These are phyloP conservation scores for Catonia carolina DNA, from an alignment of 2,888 invertebrate genomes.

Conservation along the genomic window DNA sequence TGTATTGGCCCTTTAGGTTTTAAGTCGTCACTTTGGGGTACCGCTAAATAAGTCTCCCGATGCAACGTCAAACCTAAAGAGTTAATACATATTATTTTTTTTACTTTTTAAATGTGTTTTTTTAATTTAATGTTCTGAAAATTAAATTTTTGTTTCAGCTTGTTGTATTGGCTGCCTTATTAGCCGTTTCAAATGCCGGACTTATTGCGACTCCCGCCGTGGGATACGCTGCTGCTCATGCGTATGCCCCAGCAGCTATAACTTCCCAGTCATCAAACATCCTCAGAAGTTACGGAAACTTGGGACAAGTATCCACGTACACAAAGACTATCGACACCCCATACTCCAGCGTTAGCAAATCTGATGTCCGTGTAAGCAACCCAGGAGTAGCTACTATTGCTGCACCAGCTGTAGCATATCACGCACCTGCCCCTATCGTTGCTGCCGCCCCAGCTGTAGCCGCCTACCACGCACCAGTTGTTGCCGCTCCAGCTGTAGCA, in stretches of 20 bases:
- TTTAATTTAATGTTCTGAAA: no score
- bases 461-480: slow-evolving; percentile 43
- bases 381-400: slow-evolving; percentile 39
- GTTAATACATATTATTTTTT: no score
- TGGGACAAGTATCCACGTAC: slow-evolving; percentile 57
- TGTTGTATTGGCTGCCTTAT: slow-evolving; percentile 24
- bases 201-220: slow-evolving; percentile 4
- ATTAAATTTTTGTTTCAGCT: slow-evolving; percentile 20
- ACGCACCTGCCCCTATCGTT: slow-evolving; percentile 47
- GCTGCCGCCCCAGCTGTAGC: slow-evolving; percentile 32
- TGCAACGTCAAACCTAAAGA: no score
- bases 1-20: no score
- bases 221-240: slow-evolving; percentile 21
- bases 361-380: slow-evolving; percentile 21
- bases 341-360: slow-evolving; percentile 46
- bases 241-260: slow-evolving; percentile 38
- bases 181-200: slow-evolving; percentile 25
- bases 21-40: no score
- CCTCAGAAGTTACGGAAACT: slow-evolving; percentile 55
- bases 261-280: slow-evolving; percentile 54
- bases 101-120: no score
- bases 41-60: no score
- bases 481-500: slow-evolving; percentile 42
- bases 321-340: slow-evolving; percentile 63
- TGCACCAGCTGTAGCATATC: slow-evolving; percentile 38